Evolutionary conservation across 30 jellyfish, hydroid and myxozoan species (phyloP), one percentile per base, ranked within the genome.

Genomic region (Phacellophora camtschatica): DNA sequence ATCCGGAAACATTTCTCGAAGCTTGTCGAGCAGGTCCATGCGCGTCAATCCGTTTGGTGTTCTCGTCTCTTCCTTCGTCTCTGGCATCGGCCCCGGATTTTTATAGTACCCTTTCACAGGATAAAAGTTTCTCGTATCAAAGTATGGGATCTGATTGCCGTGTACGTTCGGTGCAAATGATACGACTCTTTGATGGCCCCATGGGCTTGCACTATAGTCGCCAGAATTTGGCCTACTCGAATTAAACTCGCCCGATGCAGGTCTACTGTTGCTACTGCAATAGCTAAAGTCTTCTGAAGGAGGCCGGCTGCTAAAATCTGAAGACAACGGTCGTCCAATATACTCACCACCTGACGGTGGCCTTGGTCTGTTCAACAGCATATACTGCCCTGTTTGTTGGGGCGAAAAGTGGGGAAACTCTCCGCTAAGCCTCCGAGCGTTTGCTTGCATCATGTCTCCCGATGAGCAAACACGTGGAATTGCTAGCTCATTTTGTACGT

Each of bases 221-320:
- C 96, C 98, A 10, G 98, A 90, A 29, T 86, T 74, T 23, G 96
- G 98, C 29, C 98, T 77, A 61, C 98, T 90, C 45, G 88, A 61
- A 53, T 66, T 82, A 71, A 74, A 90, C 54, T 90, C 98, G 53
- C 98, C 98, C 69, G 98, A 90, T 18, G 88, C 90, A 31, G 98
- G 98, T 46, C 98, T 73, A 43, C 98, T 90, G 25, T 75, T 90
- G 31, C 96, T 88, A 73, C 96, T 83, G 71, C 90, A 67, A 51
- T 74, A 90, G 74, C 98, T 90, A 61, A 83, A 90, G 39, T 90
- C 98, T 36, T 93, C 98, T 5, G 98, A 90, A 15, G 98, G 81
- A 37, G 98, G 98, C 27, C 98, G 23, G 64, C 98, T 90, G 71
- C 98, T 77, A 72, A 90, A 90, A 66, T 90, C 98, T 39, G 98